Base-by-base conservation (phyloP, 2,888 invertebrate genomes). In the Muschampia plurimacula region DNA sequence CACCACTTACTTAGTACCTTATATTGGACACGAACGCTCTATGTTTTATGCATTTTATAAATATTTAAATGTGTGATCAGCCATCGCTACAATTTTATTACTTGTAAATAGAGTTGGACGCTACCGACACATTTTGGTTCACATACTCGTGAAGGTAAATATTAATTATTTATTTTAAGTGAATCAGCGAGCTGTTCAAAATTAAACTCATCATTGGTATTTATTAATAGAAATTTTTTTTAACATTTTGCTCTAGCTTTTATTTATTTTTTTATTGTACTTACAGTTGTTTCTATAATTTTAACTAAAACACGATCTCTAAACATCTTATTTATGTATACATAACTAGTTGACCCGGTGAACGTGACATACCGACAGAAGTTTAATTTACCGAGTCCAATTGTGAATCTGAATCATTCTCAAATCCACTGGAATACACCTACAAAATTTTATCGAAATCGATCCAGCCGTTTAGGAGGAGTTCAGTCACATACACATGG, bases 61-160 rank as follows among this genome's bases (percentile, higher is more conserved):
- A 39, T 49, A 62, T 69, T 49, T 49, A 62, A 46, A 68, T 49
- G 13, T 39, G 22, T 15, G 46, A 28, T 22, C 68, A 28, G 32
- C 62, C 22, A 39, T 57, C 41, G 49, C 39, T 62, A 49, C 49
- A 60, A 36, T 62, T 69, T 69, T 69, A 62, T 69, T 69, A 62
- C 69, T n/a, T 52, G 62, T 63, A 69, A 69, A 69, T 63, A 69
- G 69, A 12, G 52, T 63, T n/a, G 52, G 63, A 63, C 69, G 62
- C 52, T 39, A 52, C 63, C 49, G 13, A 22, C 62, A 62, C 62
- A 52, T 69, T 69, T 69, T 32, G 39, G 49, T 15, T 69, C 62
- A 63, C 49, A 52, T 39, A 41, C 36, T 52, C 41, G 41, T 44
- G 10, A 4, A 22, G 69, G 22, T 63, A 52, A 69, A 63, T 69